A percentile compares a stretch with the other conserved stretches of the same genome.
Conservation (phyloP, 2,888 invertebrate species). For the Megamerina dolium region DNA sequence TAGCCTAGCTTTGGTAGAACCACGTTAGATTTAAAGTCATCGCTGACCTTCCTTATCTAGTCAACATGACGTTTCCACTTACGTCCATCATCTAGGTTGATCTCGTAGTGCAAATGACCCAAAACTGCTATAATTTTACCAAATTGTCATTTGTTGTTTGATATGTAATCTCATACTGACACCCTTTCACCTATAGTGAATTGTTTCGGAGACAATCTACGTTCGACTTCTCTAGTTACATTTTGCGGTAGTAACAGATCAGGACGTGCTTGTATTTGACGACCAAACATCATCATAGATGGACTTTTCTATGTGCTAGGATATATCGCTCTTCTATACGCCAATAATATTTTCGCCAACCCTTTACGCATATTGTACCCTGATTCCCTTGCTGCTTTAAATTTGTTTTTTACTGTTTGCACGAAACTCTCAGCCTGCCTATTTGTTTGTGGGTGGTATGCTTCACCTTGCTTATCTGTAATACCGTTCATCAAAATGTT, state of each 20-base stretch:
- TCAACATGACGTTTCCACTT: too few relatives aligned
- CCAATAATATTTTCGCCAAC: too few relatives aligned
- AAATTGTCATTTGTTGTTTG: constrained; percentile 14
- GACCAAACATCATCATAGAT: constrained; percentile 16
- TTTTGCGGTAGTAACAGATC: constrained; percentile 14
- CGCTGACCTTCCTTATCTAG: too few relatives aligned
- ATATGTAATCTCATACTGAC: constrained; percentile 14
- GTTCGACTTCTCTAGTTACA: not conserved
- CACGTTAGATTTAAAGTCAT: too few relatives aligned
- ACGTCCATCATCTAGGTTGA: too few relatives aligned
- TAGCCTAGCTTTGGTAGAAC: too few relatives aligned
- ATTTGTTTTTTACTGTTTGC: constrained; percentile 14
- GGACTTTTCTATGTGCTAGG: constrained; percentile 13
- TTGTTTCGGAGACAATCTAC: not conserved
- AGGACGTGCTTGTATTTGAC: constrained; percentile 13
- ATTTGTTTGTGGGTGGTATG: too few relatives aligned
- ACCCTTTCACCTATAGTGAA: constrained; percentile 12
- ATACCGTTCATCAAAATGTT: too few relatives aligned
- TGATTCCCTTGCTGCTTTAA: constrained; percentile 8
- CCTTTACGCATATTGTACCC: too few relatives aligned
- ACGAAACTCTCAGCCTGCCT: constrained; percentile 10
- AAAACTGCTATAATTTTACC: constrained; percentile 9
- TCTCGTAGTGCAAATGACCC: too few relatives aligned
- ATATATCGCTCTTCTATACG: constrained; percentile 15
- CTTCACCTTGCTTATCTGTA: too few relatives aligned